phyloP scores from a whole-genome alignment of 2,113 vertebrate genomes.

The Tilapia sparmanii region DNA sequence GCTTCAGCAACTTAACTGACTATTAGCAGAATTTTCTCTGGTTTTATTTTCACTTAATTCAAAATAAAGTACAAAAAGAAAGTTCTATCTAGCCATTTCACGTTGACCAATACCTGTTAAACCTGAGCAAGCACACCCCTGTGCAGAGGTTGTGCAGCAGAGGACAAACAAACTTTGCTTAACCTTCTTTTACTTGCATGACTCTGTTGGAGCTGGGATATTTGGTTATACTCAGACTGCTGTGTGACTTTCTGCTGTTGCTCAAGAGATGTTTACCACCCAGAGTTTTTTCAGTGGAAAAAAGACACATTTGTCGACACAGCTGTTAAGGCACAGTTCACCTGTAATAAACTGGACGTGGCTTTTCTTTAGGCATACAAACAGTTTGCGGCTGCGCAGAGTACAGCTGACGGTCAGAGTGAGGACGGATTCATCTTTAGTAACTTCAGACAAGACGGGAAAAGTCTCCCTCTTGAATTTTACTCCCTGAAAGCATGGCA shows the following conservation, averaged over 20 bases:
- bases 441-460: neutral
- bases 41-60: neutral
- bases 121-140: neutral
- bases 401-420: neutral
- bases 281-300: neutral
- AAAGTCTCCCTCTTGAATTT: neutral
- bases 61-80: neutral
- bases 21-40: neutral
- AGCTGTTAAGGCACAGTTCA: neutral
- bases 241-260: neutral
- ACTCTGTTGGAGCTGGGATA: neutral
- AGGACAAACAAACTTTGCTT: neutral
- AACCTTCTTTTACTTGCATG: neutral
- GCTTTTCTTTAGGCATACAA: neutral
- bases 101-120: neutral
- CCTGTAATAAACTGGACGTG: neutral
- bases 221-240: neutral
- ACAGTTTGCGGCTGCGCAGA: neutral
- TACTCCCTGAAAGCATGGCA: neutral
- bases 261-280: neutral
- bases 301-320: neutral
- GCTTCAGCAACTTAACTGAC: neutral
- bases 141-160: neutral
- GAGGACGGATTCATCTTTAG: neutral
- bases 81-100: neutral